Conservation (phyloP, 2,888 invertebrate genomes). For the Serrognathus titanus region DNA sequence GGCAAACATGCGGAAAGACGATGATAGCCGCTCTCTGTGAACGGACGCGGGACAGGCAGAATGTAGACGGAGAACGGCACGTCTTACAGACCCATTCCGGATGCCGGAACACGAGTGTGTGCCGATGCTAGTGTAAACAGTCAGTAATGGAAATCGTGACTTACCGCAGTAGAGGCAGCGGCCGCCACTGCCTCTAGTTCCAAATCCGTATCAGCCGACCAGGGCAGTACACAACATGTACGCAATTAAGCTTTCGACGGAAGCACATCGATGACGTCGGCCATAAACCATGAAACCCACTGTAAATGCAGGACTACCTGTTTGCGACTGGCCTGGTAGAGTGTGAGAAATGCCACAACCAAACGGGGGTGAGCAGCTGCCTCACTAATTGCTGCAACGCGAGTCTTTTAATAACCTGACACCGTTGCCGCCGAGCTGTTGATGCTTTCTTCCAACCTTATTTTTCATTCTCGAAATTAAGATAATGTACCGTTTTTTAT, state of each 20-base stretch:
- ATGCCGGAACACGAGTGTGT: slow-evolving; percentile 37
- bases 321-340: background rate
- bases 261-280: slow-evolving; percentile 13
- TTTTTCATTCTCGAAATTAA: slow-evolving; percentile 21
- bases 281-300: background rate
- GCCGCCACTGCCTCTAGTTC: slow-evolving; percentile 1
- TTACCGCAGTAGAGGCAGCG: slow-evolving; percentile 22
- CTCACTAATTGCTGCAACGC: slow-evolving; percentile 7
- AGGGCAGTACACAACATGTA: slow-evolving; percentile 32
- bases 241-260: slow-evolving; percentile 34
- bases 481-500: slow-evolving; percentile 23
- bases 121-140: slow-evolving; percentile 42
- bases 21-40: slow-evolving; percentile 22
- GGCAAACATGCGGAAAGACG: slow-evolving; percentile 33
- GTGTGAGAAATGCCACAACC: too few species aligned
- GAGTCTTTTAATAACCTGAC: slow-evolving; percentile 20
- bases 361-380: background rate
- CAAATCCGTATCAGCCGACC: background rate
- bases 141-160: slow-evolving; percentile 46
- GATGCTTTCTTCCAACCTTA: slow-evolving; percentile 13
- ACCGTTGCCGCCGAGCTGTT: slow-evolving; percentile 16
- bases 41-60: slow-evolving; percentile 13
- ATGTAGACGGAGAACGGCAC: slow-evolving; percentile 33
- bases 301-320: slow-evolving; percentile 7
- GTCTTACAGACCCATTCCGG: slow-evolving; percentile 36